Evolutionary conservation across 1,140 invertebrate species (phyloP), one percentile per base, ranked within the genome.

Genomic region (Brachystomella parvula): DNA sequence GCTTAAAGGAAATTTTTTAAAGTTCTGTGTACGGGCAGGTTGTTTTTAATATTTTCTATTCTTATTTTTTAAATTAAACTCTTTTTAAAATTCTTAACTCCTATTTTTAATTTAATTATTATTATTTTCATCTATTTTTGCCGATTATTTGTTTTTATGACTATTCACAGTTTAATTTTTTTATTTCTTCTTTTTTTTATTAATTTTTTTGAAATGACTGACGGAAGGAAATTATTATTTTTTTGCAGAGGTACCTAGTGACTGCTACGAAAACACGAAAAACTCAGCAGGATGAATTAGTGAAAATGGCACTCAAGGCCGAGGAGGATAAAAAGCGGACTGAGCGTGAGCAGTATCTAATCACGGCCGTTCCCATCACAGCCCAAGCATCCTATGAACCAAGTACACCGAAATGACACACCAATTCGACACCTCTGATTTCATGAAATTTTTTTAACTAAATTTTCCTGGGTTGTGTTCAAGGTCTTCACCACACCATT

Each of bases 201-300:
- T 49, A 67, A 44, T 15, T 12, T 44, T 15, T 44, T 44, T 44
- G n/a, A 44, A 44, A 44, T 15, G 39, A n/a, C n/a, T 73, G 47
- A 71, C n/a, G n/a, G n/a, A n/a, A n/a, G n/a, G n/a, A n/a, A n/a
- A n/a, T n/a, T n/a, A n/a, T n/a, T n/a, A n/a, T n/a, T 61, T 71
- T 69, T 74, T 79, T 80, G 30, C 79, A 97, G 91, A 85, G 91
- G 76, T 96, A 95, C 17, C 82, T 98, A 74, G 96, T 99, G 21
- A 98, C 96, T 31, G 95, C 96, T 1, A 99, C 95, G 0, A 97
- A 98, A 77, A 99, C 96, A 0, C 83, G 96, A 26, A 94, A 98
- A 74, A 99, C 99, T 76, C 94, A 99, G 77, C 95, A 99, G 79
- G 96, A 96, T 39, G 97, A 99, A 80, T 85, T 97, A 62, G 94